Conservation (phyloP, 2,797 vertebrate species). For the Denticeps clupeoides region DNA sequence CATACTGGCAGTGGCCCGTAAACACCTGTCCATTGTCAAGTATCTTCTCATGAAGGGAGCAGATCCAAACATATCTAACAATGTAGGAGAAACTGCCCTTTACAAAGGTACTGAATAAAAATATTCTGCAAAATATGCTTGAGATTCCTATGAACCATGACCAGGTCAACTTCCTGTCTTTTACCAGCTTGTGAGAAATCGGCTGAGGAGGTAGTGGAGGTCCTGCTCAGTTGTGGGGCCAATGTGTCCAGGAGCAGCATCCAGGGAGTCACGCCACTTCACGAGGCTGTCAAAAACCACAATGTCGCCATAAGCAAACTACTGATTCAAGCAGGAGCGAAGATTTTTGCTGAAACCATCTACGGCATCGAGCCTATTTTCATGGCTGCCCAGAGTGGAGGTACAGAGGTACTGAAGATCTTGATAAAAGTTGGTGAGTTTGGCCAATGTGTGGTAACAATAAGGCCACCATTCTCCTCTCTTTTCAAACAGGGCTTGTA, state of each 20-base stretch:
- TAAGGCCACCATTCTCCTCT: too few species aligned
- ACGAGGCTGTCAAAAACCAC: conserved; percentile 65
- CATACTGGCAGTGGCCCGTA: conserved; percentile 56
- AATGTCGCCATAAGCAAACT: conserved; percentile 63
- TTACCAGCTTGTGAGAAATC: conserved; percentile 53
- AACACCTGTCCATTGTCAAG: conserved; percentile 54
- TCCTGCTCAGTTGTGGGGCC: conserved; percentile 57
- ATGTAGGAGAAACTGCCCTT: conserved; percentile 64
- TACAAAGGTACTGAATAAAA: conserved; percentile 61
- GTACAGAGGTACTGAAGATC: conserved; percentile 59
- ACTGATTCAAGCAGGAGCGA: conserved; percentile 61
- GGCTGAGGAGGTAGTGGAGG: conserved; percentile 20
- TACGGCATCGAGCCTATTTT: conserved; percentile 71
- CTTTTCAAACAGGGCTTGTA: too few species aligned
- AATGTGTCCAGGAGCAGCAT: conserved; percentile 60
- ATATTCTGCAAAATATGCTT: background rate
- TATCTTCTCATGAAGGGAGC: conserved; percentile 64
- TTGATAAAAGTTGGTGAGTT: conserved; percentile 63
- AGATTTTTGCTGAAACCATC: conserved; percentile 57
- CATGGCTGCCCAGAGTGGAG: conserved; percentile 69
- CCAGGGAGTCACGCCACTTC: conserved; percentile 65
- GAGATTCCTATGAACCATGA: background rate
- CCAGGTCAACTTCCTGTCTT: background rate
- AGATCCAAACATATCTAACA: conserved; percentile 69
- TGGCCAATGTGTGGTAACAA: too few species aligned